Percentiles rank a stretch among this genome's conserved stretches.
These are phyloP conservation scores for Choreutis nemorana DNA, from an alignment of 2,888 invertebrate genomes.

Conservation along the genomic window DNA sequence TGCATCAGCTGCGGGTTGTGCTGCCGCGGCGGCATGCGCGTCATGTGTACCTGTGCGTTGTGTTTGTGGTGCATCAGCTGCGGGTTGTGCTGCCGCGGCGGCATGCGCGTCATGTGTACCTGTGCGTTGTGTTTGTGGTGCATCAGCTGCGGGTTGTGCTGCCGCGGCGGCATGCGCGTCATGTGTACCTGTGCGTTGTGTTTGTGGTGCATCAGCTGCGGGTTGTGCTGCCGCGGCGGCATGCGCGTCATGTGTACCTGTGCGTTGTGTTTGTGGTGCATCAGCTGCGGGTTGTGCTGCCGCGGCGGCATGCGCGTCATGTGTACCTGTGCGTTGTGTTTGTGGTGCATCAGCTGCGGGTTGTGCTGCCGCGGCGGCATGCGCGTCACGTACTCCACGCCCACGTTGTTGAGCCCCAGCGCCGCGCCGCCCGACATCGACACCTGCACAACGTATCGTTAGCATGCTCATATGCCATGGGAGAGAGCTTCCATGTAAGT, in stretches of 20 bases:
- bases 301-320: neutral
- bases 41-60: neutral
- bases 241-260: constrained; percentile 4
- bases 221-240: constrained; percentile 5
- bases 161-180: constrained; percentile 31
- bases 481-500: no score
- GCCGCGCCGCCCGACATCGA: constrained; percentile 31
- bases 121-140: constrained; percentile 33
- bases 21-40: constrained; percentile 8
- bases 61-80: neutral
- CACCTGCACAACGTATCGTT: no score
- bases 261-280: neutral
- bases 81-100: neutral
- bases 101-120: constrained; percentile 18
- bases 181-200: no score
- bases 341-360: constrained; percentile 23
- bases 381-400: constrained; percentile 48
- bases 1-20: constrained; percentile 27
- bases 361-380: constrained; percentile 28
- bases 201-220: constrained; percentile 39
- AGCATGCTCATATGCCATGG: no score
- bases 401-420: constrained; percentile 16
- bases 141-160: constrained; percentile 25
- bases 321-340: constrained; percentile 39
- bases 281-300: neutral